These are phyloP conservation scores for Ernsta delagoae DNA, from an alignment of 2,888 invertebrate species.

Conservation along the genomic window DNA sequence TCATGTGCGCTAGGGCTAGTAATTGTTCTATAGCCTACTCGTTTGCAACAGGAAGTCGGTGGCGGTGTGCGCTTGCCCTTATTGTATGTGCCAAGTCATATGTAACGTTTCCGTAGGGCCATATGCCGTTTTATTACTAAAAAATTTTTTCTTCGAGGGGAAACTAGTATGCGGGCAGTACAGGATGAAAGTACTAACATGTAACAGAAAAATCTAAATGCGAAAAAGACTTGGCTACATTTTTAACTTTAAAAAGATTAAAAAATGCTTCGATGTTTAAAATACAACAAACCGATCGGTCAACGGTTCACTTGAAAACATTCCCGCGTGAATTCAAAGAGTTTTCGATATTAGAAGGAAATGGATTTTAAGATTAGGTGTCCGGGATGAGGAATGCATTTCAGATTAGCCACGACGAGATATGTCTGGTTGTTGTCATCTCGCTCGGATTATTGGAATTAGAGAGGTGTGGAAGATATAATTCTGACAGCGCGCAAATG, in stretches of 20 bases:
- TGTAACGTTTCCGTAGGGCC: constrained; percentile 25
- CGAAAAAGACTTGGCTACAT: too few relatives aligned
- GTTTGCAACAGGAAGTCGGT: constrained; percentile 32
- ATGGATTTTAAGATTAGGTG: constrained; percentile 48
- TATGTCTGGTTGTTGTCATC: constrained; percentile 34
- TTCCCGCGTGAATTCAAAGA: constrained; percentile 36
- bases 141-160: background rate
- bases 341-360: constrained; percentile 53
- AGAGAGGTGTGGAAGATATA: constrained; percentile 40
- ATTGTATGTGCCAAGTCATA: constrained; percentile 32
- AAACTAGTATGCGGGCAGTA: background rate
- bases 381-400: constrained; percentile 44
- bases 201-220: too few relatives aligned
- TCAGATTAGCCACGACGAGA: constrained; percentile 39
- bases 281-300: background rate
- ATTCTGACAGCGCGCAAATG: constrained; percentile 1
- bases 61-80: constrained; percentile 23
- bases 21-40: constrained; percentile 29
- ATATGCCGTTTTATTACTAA: constrained; percentile 18
- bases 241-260: too few relatives aligned
- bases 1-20: constrained; percentile 33
- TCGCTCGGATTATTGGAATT: constrained; percentile 40
- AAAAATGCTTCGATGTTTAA: too few relatives aligned
- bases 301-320: background rate
- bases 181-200: too few relatives aligned